Conservation (phyloP, 2,113 vertebrate genomes). For the Neofelis nebulosa region DNA sequence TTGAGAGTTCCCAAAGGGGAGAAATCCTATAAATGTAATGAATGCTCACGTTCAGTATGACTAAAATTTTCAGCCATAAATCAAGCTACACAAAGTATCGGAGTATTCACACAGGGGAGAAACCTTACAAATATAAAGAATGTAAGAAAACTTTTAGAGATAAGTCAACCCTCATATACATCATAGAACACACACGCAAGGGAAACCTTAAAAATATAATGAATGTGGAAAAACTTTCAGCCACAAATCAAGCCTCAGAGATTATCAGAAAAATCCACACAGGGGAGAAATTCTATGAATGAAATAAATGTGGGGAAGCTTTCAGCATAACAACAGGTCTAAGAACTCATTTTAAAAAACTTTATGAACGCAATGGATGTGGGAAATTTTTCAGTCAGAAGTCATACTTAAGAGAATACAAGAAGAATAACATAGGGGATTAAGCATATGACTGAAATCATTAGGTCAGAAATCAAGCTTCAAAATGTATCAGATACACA, state of each 20-base stretch:
- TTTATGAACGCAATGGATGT: neutral
- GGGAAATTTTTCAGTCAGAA: neutral
- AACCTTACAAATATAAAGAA: neutral
- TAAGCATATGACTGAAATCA: neutral
- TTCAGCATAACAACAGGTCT: neutral
- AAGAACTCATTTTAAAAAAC: neutral
- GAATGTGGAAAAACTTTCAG: neutral
- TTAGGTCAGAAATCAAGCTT: neutral
- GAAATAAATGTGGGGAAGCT: neutral
- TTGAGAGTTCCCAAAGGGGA: neutral
- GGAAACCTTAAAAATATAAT: neutral
- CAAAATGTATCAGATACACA: neutral
- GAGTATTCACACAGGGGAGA: neutral
- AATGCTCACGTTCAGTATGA: no score
- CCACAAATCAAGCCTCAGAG: neutral
- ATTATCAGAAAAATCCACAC: neutral
- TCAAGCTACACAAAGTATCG: neutral
- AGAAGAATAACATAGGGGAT: neutral
- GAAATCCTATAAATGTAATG: neutral
- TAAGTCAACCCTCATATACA: neutral
- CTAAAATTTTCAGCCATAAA: neutral
- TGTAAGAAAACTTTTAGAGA: neutral
- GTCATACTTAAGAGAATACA: neutral
- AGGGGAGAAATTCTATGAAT: neutral
- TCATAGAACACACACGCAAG: neutral